Evolutionary conservation across 2,888 invertebrate genomes (phyloP), one percentile per base, ranked within the genome.

Genomic region (Gymnosoma rotundatum): DNA sequence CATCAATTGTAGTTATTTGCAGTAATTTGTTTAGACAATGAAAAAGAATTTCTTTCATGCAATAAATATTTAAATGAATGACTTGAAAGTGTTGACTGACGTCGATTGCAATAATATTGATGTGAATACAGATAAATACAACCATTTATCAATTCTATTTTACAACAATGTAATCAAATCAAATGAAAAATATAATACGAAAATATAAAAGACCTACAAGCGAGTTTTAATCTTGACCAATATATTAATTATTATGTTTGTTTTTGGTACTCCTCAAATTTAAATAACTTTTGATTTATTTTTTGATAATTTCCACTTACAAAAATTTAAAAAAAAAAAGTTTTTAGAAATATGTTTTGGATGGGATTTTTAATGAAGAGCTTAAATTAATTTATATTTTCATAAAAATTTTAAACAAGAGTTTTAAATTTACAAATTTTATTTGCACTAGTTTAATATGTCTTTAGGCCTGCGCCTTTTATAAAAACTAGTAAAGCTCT

Each of bases 51-150:
- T 36, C n/a, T 7, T 20, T 20, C 5, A n/a, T 48, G 6, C 16
- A 78, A 70, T 69, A 48, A 78, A 63, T 70, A 61, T 45, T 58
- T 50, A 52, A 66, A 60, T 38, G 42, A 66, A 72, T 50, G 50
- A 79, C 45, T 42, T 56, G 83, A 2, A 86, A 82, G 86, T 87
- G 86, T 87, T 86, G 87, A 48, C 85, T 86, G 87, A 16, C 86
- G 86, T 86, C 80, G 72, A 73, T 86, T 79, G 56, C 78, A 76
- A 50, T 73, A 38, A 21, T 64, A 56, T 50, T 64, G 74, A 70
- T 48, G 45, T 48, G 1, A 7, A 48, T 2, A n/a, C 16, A 48
- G 14, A 54, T 60, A 45, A 36, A n/a, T 20, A 42, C 21, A 52
- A 50, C 18, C 50, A 50, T 45, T 54, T 32, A 61, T 45, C 45